Evolutionary conservation across 2,888 invertebrate species (phyloP), one percentile per base, ranked within the genome.

Genomic region (Arge pagana): DNA sequence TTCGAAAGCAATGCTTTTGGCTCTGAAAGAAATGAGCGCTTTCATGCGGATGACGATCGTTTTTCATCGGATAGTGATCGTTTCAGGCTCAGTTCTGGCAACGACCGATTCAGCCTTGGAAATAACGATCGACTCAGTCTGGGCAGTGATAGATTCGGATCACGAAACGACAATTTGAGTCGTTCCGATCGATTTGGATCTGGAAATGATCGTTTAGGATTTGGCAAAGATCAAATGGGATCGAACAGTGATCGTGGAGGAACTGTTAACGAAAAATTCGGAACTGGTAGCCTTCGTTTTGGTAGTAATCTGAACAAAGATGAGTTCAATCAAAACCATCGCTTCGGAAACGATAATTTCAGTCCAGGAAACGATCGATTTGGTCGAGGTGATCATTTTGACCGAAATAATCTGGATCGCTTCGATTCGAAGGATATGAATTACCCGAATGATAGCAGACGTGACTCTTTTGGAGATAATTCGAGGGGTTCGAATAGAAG

Each of bases 401-500:
- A 37, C 39, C 54, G 55, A 6, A 48, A 54, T 21, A 41, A 48
- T 28, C 33, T 45, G 4, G 60, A 63, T 56, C 57, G 53, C 23
- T 58, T 60, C n/a, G 61, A 63, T n/a, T 53, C 54, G 18, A 48
- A 55, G 6, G 59, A 62, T 42, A 40, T 35, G 7, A 61, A 55
- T 50, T 58, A 59, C 11, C 37, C 37, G n/a, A 61, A 56, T 48
- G 59, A 59, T 13, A 59, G 57, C 24, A 62, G 63, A 8, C 43
- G 43, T 6, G 67, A 66, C 31, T 56, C 43, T 31, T 67, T 63
- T 15, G 54, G 57, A 4, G 49, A 54, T 24, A 58, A 55, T 45
- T 13, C 58, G 6, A 59, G 67, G 4, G 50, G 51, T 21, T 62
- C 62, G 11, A 57, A 54, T 23, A 61, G 60, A 31, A 64, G 54